These are phyloP conservation scores for Eristalinus sepulchralis DNA, from an alignment of 2,888 invertebrate species.

Conservation along the genomic window DNA sequence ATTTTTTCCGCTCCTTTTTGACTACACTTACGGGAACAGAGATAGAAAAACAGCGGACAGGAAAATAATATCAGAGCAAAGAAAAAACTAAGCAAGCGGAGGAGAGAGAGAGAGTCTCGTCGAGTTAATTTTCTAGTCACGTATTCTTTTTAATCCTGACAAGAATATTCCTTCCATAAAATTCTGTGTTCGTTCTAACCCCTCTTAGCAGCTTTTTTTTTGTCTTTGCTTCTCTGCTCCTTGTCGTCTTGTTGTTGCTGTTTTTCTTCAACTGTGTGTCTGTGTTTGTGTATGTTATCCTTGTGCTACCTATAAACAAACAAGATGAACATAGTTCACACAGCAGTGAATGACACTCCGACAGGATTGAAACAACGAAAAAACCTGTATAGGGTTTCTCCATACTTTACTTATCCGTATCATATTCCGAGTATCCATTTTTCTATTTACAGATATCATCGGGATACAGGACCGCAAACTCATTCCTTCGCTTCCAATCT, in stretches of 20 bases:
- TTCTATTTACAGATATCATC: constrained; percentile 62
- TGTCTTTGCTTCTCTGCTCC: background rate
- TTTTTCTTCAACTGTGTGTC: background rate
- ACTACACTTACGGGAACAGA: constrained; percentile 4
- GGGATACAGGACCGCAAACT: constrained; percentile 33
- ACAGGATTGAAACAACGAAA: constrained; percentile 45
- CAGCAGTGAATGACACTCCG: constrained; percentile 54
- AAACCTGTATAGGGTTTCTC: constrained; percentile 18
- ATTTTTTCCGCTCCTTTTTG: background rate
- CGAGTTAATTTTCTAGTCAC: constrained; percentile 80
- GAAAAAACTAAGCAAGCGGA: constrained; percentile 16
- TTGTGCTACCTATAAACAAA: constrained; percentile 63
- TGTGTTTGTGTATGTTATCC: constrained; percentile 33
- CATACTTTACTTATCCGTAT: constrained; percentile 41
- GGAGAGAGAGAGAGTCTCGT: constrained; percentile 72
- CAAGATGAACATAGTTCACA: constrained; percentile 69
- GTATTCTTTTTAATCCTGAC: constrained; percentile 81
- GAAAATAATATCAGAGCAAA: constrained; percentile 35
- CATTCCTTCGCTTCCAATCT: background rate
- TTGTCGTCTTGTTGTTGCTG: background rate
- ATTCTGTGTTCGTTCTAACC: constrained; percentile 63
- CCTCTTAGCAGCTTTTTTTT: background rate
- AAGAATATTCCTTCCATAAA: constrained; percentile 80
- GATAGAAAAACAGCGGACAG: constrained; percentile 30
- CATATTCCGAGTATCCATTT: constrained; percentile 55